These are phyloP conservation scores for Mustelus asterias DNA, from an alignment of 2,113 vertebrate species.

Conservation along the genomic window DNA sequence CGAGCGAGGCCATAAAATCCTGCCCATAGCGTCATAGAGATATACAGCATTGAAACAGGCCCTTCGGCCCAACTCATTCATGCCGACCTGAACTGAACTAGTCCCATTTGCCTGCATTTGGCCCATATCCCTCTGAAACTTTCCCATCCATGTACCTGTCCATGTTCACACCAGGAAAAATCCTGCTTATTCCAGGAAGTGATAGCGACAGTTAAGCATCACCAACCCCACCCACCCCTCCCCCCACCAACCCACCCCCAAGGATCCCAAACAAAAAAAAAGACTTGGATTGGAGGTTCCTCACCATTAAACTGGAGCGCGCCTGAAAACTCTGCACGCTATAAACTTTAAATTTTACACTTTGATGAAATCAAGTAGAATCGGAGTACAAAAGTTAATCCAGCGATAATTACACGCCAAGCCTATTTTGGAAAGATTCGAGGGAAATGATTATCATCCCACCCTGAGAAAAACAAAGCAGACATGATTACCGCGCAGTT, in stretches of 20 bases:
- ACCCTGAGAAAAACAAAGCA: background rate
- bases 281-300: background rate
- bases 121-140: too few species aligned
- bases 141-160: too few species aligned
- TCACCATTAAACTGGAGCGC: background rate
- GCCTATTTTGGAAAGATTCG: background rate
- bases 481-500: background rate
- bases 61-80: too few species aligned
- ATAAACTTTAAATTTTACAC: background rate
- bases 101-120: too few species aligned
- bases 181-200: background rate
- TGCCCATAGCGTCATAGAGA: too few species aligned
- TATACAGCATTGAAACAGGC: too few species aligned
- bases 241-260: background rate
- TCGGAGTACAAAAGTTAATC: background rate
- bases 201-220: background rate
- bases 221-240: background rate
- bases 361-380: background rate
- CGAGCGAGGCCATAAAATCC: too few species aligned
- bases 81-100: too few species aligned
- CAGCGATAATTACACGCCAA: background rate
- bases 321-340: background rate
- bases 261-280: too few species aligned
- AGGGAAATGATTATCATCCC: background rate
- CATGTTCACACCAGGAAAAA: background rate